Percentiles rank a stretch among this genome's conserved stretches.
phyloP scores from a whole-genome alignment of 2,888 invertebrate genomes.

The Criorhina ranunculi region DNA sequence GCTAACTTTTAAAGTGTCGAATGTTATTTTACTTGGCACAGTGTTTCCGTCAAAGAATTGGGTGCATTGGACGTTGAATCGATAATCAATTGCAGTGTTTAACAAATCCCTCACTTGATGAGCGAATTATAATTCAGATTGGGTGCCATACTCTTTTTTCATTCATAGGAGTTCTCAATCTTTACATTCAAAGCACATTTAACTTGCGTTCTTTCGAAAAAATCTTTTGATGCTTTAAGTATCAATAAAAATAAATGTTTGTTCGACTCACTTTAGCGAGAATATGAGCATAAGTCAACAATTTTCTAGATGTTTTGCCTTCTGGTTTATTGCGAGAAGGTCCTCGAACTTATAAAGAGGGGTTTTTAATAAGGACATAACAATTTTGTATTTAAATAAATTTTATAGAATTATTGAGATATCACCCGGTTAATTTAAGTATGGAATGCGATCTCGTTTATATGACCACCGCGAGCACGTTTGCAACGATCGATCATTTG shows the following conservation, averaged over 20 bases:
- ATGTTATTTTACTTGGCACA: slow-evolving; percentile 37
- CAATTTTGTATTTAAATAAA: too few relatives aligned
- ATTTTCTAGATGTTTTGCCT: not conserved
- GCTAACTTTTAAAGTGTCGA: slow-evolving; percentile 45
- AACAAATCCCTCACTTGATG: not conserved
- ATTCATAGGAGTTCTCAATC: not conserved
- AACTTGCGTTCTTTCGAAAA: not conserved
- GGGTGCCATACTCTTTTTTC: slow-evolving; percentile 2
- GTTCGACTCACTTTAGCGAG: not conserved
- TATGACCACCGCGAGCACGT: too few relatives aligned
- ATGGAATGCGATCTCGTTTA: too few relatives aligned
- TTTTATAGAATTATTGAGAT: too few relatives aligned
- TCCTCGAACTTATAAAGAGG: too few relatives aligned
- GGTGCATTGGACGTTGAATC: slow-evolving; percentile 40
- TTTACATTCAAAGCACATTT: slow-evolving; percentile 29
- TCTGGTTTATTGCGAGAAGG: too few relatives aligned
- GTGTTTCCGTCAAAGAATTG: slow-evolving; percentile 10
- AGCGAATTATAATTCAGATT: slow-evolving; percentile 31
- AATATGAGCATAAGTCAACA: not conserved
- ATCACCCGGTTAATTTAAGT: too few relatives aligned
- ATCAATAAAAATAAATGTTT: slow-evolving; percentile 18
- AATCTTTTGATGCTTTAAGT: slow-evolving; percentile 31
- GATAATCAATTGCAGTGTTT: slow-evolving; percentile 21
- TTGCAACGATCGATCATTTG: too few relatives aligned
- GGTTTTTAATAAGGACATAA: too few relatives aligned